A percentile compares a stretch with the other conserved stretches of the same genome.
These are phyloP conservation scores for Brachionus manjavacas DNA, from an alignment of 1,140 invertebrate species.

Conservation along the genomic window DNA sequence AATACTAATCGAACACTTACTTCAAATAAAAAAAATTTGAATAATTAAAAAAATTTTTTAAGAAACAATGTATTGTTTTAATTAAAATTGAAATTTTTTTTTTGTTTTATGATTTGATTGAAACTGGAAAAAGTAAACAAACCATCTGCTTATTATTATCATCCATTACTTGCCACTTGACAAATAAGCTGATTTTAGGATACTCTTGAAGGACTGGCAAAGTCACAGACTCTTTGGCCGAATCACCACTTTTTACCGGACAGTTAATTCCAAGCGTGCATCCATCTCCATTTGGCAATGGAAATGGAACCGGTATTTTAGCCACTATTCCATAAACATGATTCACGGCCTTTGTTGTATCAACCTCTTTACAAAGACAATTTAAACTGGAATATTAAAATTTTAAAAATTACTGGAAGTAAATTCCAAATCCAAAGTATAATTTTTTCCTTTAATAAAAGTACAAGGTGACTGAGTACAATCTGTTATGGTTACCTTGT, in stretches of 20 bases:
- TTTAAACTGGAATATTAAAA: neutral
- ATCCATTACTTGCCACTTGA: constrained; percentile 20
- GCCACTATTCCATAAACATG: constrained; percentile 23
- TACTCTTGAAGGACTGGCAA: constrained; percentile 8
- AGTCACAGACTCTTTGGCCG: neutral
- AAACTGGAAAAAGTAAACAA: constrained; percentile 16
- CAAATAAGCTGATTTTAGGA: constrained; percentile 23
- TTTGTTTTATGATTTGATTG: neutral
- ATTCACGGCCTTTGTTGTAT: neutral
- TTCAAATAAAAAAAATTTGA: too few species aligned
- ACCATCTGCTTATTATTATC: constrained; percentile 18
- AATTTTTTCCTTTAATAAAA: neutral
- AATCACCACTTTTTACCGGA: constrained; percentile 21
- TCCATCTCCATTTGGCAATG: constrained; percentile 26
- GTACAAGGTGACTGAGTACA: constrained; percentile 1
- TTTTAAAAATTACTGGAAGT: neutral
- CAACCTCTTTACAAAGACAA: neutral
- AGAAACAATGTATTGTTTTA: too few species aligned
- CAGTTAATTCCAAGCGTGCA: constrained; percentile 24
- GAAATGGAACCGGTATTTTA: constrained; percentile 27
- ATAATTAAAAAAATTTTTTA: too few species aligned
- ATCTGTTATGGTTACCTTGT: neutral
- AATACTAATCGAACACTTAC: too few species aligned
- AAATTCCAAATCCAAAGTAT: constrained; percentile 12
- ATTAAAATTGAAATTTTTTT: too few species aligned